Percentiles rank a stretch among this genome's conserved stretches.
These are phyloP conservation scores for Danio tinwini DNA, from an alignment of 2,797 vertebrate genomes.

Conservation along the genomic window DNA sequence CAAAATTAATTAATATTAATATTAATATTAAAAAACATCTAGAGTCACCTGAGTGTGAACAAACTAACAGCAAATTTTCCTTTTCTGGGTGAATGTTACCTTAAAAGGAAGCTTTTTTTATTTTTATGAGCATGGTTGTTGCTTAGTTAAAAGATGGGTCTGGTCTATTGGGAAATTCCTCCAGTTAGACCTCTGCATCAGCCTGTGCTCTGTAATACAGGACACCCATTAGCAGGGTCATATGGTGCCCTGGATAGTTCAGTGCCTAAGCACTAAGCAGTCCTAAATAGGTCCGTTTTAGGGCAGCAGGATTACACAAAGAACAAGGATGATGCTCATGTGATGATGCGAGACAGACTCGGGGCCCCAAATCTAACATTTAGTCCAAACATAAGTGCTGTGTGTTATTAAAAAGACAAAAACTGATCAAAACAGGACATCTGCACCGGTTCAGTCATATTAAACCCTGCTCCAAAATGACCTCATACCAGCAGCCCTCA, in stretches of 20 bases:
- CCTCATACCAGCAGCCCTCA: slow-evolving; percentile 1
- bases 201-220: slow-evolving; percentile 26
- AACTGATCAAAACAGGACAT: background rate
- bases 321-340: slow-evolving; percentile 37
- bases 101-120: background rate
- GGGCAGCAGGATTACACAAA: slow-evolving; percentile 52
- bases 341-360: slow-evolving; percentile 33
- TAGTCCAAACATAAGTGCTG: slow-evolving; percentile 10
- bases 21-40: too few relatives aligned
- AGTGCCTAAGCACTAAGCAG: slow-evolving; percentile 45
- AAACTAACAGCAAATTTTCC: too few relatives aligned
- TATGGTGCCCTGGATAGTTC: slow-evolving; percentile 57
- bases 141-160: slow-evolving; percentile 30
- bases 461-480: slow-evolving; percentile 19
- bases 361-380: slow-evolving; percentile 1
- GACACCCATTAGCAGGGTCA: slow-evolving; percentile 44
- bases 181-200: slow-evolving; percentile 47
- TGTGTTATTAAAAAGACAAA: slow-evolving; percentile 1
- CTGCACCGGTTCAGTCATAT: slow-evolving; percentile 14
- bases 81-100: too few relatives aligned
- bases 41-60: too few relatives aligned
- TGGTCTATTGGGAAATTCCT: slow-evolving; percentile 6
- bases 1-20: too few relatives aligned
- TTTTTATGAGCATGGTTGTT: background rate
- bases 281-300: slow-evolving; percentile 55